Base-by-base conservation (phyloP, 2,113 vertebrate genomes). In the Grus americana region DNA sequence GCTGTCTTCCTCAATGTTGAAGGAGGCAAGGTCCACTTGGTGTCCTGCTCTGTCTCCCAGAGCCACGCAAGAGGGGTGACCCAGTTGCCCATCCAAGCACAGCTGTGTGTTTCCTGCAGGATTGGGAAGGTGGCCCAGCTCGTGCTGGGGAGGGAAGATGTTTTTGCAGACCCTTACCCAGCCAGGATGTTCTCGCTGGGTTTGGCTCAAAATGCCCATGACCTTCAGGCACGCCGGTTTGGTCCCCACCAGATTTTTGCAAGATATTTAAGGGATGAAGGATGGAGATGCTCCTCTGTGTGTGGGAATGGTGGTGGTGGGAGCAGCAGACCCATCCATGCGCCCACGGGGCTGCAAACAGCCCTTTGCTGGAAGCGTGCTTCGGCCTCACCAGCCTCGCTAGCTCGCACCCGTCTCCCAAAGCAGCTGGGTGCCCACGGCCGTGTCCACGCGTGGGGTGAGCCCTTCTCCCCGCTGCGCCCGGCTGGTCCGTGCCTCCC, bases 401-500 rank as follows among this genome's bases (percentile, higher is more conserved):
- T 10, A 23, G 12, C 30, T 42, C 46, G 24, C 38, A 50, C 2
- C 42, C 6, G 0, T 47, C 55, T 71, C 52, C 32, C 0, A 0
- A 40, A 90, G 70, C 59, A 68, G 49, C 49, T 59, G 55, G 22
- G 19, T 72, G 26, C 29, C 65, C 55, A 32, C 2, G 6, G 73
- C 58, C 3, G 0, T 36, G 5, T 65, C 70, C 34, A 9, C 2
- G 5, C 0, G 0, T 20, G 17, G 70, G 29, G 46, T 62, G 67
- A 88, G 11, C 38, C 84, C 42, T 89, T 74, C 38, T 59, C 11
- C 49, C 47, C 5, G 5, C 34, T 88, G 44, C 1, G 0, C 44
- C 66, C 0, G 0, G 52, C 30, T 0, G 0, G 14, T 36, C 54
- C 2, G 2, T 30, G 58, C 63, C 32, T 58, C 36, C 78, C 0